phyloP scores from a whole-genome alignment of 64 coral and sea anemone species.

The Actinia tenebrosa region DNA sequence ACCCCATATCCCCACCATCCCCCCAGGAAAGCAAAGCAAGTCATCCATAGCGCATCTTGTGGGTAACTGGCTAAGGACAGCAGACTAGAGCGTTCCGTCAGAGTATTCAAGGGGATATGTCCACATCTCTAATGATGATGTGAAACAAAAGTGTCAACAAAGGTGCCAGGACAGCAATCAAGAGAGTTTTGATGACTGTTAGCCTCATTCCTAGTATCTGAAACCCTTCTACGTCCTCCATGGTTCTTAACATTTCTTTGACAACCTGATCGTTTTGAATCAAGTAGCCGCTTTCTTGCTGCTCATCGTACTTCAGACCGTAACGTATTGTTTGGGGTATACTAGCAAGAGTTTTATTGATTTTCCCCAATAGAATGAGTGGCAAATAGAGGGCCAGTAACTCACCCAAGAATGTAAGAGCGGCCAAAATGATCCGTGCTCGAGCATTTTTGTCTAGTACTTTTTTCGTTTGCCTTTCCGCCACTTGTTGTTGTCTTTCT shows the following conservation, averaged over 20 bases:
- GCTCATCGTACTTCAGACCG: slow-evolving; percentile 48
- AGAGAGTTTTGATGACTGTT: slow-evolving; percentile 40
- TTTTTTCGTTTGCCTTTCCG: background rate
- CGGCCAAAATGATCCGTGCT: slow-evolving; percentile 14
- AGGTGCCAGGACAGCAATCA: slow-evolving; percentile 46
- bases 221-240: slow-evolving; percentile 27
- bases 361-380: slow-evolving; percentile 47
- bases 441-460: background rate
- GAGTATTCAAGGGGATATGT: background rate
- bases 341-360: slow-evolving; percentile 35
- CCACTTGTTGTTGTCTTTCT: background rate
- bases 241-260: slow-evolving; percentile 12
- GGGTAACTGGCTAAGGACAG: too few relatives aligned
- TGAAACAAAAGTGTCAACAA: slow-evolving; percentile 44
- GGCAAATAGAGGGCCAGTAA: slow-evolving; percentile 57
- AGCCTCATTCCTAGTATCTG: slow-evolving; percentile 65
- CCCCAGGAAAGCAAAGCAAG: too few relatives aligned
- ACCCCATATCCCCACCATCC: too few relatives aligned
- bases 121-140: slow-evolving; percentile 49
- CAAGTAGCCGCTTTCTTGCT: background rate
- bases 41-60: too few relatives aligned
- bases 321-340: slow-evolving; percentile 37
- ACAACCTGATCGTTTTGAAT: background rate
- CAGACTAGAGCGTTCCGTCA: too few relatives aligned
- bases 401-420: slow-evolving; percentile 34